Evolutionary conservation across 2,888 invertebrate species (phyloP).

Genomic region (Platerodrilus igneus): DNA sequence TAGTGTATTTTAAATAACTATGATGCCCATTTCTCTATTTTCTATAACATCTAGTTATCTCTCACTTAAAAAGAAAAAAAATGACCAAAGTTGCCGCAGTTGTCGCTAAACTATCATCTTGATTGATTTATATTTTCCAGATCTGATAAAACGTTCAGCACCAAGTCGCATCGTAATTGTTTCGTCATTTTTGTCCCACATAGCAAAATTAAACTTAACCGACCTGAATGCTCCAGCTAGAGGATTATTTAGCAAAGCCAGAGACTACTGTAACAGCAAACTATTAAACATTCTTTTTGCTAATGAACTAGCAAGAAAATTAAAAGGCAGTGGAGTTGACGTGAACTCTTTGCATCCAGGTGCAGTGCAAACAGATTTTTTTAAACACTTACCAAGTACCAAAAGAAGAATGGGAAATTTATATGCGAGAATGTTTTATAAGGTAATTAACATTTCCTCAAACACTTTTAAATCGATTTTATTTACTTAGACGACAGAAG

Average conservation of each 20-base stretch:
- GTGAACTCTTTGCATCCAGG: slow-evolving; percentile 45
- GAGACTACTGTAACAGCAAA: slow-evolving; percentile 41
- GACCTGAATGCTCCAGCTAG: slow-evolving; percentile 23
- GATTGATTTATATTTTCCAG: slow-evolving; percentile 1
- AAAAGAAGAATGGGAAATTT: background rate
- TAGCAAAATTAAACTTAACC: slow-evolving; percentile 22
- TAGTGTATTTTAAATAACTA: no score
- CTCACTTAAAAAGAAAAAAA: no score
- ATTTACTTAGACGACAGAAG: slow-evolving; percentile 67
- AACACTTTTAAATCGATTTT: background rate
- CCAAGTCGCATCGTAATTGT: slow-evolving; percentile 39
- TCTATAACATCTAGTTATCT: no score
- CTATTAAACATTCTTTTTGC: slow-evolving; percentile 41
- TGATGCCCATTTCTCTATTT: no score
- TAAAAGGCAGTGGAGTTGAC: slow-evolving; percentile 38
- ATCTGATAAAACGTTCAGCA: slow-evolving; percentile 39
- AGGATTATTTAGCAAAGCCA: background rate
- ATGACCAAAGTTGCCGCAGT: no score
- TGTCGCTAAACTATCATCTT: background rate
- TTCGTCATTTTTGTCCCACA: slow-evolving; percentile 28
- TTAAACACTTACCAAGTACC: slow-evolving; percentile 26
- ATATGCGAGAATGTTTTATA: slow-evolving; percentile 7
- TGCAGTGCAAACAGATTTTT: slow-evolving; percentile 38
- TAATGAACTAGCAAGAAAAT: slow-evolving; percentile 39
- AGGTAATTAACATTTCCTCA: slow-evolving; percentile 6